Conservation (phyloP, 2,113 vertebrate genomes). For the Micromys minutus region DNA sequence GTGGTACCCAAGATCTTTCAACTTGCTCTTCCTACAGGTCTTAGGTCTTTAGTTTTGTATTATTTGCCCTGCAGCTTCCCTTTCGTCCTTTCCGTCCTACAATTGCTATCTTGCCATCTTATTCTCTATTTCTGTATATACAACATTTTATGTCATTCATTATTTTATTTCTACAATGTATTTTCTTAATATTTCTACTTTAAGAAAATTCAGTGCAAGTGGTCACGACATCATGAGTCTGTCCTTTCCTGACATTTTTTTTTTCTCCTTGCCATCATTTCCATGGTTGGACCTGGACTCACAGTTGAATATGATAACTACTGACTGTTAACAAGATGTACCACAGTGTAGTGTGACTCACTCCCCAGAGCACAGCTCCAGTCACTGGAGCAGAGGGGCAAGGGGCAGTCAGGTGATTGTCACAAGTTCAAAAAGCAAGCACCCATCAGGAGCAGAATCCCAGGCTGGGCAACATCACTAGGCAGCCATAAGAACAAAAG, state of each 20-base stretch:
- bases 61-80: background rate
- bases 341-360: background rate
- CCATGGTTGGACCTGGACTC: slow-evolving; percentile 20
- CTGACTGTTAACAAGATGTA: background rate
- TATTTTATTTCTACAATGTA: slow-evolving; percentile 44
- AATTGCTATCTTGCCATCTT: background rate
- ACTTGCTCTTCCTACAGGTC: background rate
- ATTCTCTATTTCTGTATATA: background rate
- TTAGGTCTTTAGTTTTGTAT: background rate
- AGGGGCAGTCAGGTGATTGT: background rate
- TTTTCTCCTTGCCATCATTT: slow-evolving; percentile 46
- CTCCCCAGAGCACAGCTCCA: slow-evolving; percentile 42
- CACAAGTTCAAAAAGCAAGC: background rate
- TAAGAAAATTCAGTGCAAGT: slow-evolving; percentile 10
- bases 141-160: background rate
- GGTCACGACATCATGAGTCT: background rate
- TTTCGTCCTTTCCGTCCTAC: no score
- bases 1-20: background rate
- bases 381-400: background rate
- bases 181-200: slow-evolving; percentile 20
- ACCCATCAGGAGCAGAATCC: background rate
- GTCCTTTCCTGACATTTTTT: slow-evolving; percentile 20
- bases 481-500: background rate
- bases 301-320: slow-evolving; percentile 2
- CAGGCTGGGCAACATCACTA: background rate